phyloP scores from a whole-genome alignment of 2,797 vertebrate genomes.

The Danio choprae region DNA sequence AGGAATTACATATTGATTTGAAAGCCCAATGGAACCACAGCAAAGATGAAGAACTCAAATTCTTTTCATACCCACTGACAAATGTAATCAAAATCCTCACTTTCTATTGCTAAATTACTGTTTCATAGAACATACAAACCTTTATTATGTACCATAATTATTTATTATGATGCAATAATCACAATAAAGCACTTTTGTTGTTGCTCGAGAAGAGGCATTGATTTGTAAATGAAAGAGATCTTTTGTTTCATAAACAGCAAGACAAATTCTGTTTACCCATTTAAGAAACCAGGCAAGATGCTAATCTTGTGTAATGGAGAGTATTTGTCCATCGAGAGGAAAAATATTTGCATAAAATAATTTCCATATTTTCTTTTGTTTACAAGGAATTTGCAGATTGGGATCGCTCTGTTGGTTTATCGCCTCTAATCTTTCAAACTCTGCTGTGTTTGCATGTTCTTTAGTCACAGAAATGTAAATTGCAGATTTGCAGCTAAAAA shows the following conservation, averaged over 20 bases:
- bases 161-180: background rate
- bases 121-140: background rate
- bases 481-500: background rate
- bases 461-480: slow-evolving; percentile 14
- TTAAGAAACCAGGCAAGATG: background rate
- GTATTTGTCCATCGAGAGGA: slow-evolving; percentile 10
- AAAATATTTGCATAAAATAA: slow-evolving; percentile 24
- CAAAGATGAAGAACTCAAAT: slow-evolving; percentile 35
- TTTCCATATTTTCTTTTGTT: slow-evolving; percentile 35
- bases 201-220: background rate
- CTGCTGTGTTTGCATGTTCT: slow-evolving; percentile 37
- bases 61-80: slow-evolving; percentile 11
- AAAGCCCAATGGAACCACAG: slow-evolving; percentile 9
- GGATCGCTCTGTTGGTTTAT: slow-evolving; percentile 15
- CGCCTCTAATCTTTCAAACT: slow-evolving; percentile 8
- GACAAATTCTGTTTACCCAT: slow-evolving; percentile 7
- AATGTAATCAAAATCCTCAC: slow-evolving; percentile 4
- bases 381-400: slow-evolving; percentile 25
- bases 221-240: slow-evolving; percentile 11
- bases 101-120: background rate
- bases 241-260: background rate
- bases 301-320: slow-evolving; percentile 19
- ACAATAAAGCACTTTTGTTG: background rate
- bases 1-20: slow-evolving; percentile 53
- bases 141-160: too few relatives aligned